These are phyloP conservation scores for Mormyrus proboscirostris DNA, from an alignment of 2,797 vertebrate genomes.

Conservation along the genomic window DNA sequence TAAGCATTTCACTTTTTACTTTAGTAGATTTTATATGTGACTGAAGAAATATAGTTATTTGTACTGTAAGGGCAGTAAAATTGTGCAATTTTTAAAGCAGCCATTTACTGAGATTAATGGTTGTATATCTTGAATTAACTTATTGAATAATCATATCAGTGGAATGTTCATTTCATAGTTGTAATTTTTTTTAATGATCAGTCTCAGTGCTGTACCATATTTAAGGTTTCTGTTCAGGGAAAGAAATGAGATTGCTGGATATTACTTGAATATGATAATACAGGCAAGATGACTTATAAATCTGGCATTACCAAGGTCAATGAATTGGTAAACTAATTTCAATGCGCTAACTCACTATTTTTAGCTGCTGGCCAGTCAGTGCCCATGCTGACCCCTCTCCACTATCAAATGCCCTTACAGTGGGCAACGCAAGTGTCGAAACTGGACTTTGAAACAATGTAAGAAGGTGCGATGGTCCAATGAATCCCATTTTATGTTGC, in stretches of 20 bases:
- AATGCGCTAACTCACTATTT: background rate
- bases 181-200: background rate
- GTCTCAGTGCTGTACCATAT: background rate
- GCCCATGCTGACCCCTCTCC: background rate
- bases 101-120: background rate
- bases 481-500: background rate
- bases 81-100: background rate
- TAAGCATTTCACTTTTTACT: conserved; percentile 8
- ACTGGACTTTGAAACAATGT: background rate
- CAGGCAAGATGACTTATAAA: background rate
- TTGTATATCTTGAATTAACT: background rate
- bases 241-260: background rate
- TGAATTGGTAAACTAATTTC: background rate
- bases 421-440: background rate
- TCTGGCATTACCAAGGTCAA: background rate
- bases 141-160: conserved; percentile 6
- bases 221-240: background rate
- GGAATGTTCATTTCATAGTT: background rate
- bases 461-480: background rate
- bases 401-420: background rate
- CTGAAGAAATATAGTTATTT: conserved; percentile 15
- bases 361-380: background rate
- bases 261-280: background rate
- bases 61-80: background rate
- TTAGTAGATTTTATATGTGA: background rate